Conservation (phyloP, 2,113 vertebrate species). For the Platysteira castanea region DNA sequence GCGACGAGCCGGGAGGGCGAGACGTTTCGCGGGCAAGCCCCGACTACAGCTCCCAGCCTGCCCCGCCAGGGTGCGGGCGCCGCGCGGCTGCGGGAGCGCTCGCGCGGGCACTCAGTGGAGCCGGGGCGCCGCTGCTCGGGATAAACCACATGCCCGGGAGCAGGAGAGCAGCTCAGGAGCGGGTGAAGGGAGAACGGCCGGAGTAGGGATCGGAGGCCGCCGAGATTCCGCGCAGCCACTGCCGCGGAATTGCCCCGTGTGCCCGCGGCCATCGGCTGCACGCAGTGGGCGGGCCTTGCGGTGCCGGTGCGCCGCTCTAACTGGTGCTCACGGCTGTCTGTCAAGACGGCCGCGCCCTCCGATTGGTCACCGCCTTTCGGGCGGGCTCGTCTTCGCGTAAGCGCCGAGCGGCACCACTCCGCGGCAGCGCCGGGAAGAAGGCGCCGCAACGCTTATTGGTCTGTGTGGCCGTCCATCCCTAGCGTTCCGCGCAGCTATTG, state of each 20-base stretch:
- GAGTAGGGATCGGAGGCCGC: accelerated
- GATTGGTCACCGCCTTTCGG: not conserved
- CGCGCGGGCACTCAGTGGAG: accelerated
- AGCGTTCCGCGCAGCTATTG: not conserved
- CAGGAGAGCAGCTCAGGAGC: accelerated
- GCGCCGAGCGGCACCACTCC: not conserved
- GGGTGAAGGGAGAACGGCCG: accelerated
- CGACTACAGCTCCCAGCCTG: constrained; percentile 10
- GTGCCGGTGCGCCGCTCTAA: not conserved
- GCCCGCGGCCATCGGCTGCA: not conserved
- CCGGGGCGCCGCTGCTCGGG: not conserved
- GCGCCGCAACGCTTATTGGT: accelerated
- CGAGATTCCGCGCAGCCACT: accelerated
- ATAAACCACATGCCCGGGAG: accelerated
- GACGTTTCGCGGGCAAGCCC: not conserved
- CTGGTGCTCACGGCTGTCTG: not conserved
- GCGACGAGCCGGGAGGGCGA: not conserved
- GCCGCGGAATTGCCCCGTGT: not conserved
- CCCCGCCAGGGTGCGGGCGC: not conserved
- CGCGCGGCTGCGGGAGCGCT: not conserved
- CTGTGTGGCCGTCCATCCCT: accelerated
- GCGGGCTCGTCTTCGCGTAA: not conserved
- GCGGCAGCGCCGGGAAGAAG: not conserved
- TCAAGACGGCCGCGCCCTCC: accelerated
- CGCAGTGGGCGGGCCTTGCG: not conserved